Evolutionary conservation across 2,797 vertebrate genomes (phyloP).

Genomic region (Synaphobranchus kaupii): DNA sequence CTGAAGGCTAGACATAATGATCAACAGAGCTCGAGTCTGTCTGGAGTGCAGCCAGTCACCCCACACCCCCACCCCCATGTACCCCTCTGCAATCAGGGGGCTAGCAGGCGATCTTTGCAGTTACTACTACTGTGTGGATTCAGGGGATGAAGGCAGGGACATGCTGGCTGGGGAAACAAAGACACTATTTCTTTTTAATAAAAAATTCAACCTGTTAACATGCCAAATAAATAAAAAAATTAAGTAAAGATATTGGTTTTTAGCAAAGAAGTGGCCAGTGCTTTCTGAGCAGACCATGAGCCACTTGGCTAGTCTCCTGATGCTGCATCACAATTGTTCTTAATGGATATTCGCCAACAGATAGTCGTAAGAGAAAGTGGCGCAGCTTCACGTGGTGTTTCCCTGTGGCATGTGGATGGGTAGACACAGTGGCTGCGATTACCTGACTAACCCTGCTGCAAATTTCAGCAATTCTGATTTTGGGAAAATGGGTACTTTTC

Average conservation of each 20-base stretch:
- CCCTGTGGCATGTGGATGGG: not conserved
- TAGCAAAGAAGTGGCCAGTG: not conserved
- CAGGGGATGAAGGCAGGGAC: constrained; percentile 65
- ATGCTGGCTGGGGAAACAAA: constrained; percentile 66
- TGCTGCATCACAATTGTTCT: not conserved
- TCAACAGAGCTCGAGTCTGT: constrained; percentile 76
- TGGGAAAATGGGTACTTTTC: not conserved
- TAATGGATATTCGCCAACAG: not conserved
- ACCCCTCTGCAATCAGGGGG: constrained; percentile 70
- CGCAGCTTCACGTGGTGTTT: not conserved
- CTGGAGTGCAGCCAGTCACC: constrained; percentile 75
- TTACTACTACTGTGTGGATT: constrained; percentile 65
- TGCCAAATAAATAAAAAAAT: not conserved
- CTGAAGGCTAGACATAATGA: constrained; percentile 83
- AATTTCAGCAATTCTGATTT: not conserved
- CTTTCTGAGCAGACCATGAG: not conserved
- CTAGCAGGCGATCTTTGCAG: constrained; percentile 70
- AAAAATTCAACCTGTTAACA: not conserved
- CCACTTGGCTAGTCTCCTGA: not conserved
- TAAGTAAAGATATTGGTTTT: not conserved
- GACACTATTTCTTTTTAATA: constrained; percentile 37
- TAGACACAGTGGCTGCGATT: not conserved
- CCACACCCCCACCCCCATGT: constrained; percentile 37
- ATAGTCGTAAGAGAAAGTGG: not conserved
- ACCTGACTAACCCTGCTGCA: not conserved